Conservation (phyloP, 2,797 vertebrate species). For the Dicrostonyx torquatus region DNA sequence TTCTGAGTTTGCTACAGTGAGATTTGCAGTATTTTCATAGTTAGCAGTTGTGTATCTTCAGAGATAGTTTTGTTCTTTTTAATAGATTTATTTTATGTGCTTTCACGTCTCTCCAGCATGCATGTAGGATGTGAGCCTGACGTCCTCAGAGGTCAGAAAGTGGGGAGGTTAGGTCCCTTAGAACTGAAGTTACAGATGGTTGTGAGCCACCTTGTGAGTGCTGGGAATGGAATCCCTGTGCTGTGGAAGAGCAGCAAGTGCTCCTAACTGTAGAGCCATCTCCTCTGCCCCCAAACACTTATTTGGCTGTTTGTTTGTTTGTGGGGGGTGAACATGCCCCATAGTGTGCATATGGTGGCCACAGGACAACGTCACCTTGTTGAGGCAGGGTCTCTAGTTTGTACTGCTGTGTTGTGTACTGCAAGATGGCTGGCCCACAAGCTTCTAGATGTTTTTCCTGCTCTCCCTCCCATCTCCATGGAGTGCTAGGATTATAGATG, state of each 20-base stretch:
- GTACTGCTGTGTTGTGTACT: not conserved
- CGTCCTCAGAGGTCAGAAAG: not conserved
- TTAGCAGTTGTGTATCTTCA: constrained; percentile 12
- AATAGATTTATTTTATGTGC: not conserved
- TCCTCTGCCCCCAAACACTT: not conserved
- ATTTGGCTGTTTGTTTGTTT: not conserved
- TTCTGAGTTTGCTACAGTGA: constrained; percentile 20
- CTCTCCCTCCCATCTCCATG: not conserved
- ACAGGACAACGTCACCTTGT: not conserved
- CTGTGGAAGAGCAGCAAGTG: not conserved
- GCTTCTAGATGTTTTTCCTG: not conserved
- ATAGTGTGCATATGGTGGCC: not conserved
- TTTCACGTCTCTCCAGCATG: not conserved
- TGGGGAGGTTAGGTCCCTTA: not conserved
- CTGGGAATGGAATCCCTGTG: not conserved
- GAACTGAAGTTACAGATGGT: not conserved
- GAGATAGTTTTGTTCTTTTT: not conserved
- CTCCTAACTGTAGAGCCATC: not conserved
- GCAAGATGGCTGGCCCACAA: not conserved
- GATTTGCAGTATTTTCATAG: constrained; percentile 37
- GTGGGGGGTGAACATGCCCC: accelerated
- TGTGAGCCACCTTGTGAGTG: not conserved
- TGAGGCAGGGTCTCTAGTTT: not conserved
- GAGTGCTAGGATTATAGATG: not conserved
- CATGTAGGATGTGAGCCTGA: not conserved